A percentile compares a stretch with the other conserved stretches of the same genome.
Evolutionary conservation across 2,797 vertebrate species (phyloP).

Genomic region (Amblyopsis hoosieri): DNA sequence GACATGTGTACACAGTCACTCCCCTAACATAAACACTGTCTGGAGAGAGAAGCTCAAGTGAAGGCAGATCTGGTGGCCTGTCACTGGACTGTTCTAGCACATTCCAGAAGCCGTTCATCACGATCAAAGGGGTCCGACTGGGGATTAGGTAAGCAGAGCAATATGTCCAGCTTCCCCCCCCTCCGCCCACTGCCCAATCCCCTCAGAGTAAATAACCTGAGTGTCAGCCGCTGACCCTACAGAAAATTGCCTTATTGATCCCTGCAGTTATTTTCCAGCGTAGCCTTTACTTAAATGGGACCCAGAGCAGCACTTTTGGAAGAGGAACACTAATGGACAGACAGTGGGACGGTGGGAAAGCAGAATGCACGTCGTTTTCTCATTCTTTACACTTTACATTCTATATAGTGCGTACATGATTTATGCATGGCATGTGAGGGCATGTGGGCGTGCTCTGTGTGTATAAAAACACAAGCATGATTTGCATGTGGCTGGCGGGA

Average conservation of each 20-base stretch:
- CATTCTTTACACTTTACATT: background rate
- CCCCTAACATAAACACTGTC: background rate
- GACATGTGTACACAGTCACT: too few species aligned
- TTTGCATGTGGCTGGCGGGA: background rate
- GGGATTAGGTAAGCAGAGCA: constrained; percentile 45
- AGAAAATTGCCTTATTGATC: constrained; percentile 77
- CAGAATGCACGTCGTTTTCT: constrained; percentile 13
- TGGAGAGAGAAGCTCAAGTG: background rate
- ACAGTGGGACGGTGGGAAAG: constrained; percentile 7
- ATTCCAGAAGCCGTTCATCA: constrained; percentile 38
- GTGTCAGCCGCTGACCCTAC: constrained; percentile 61
- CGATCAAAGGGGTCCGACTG: constrained; percentile 48
- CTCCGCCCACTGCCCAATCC: constrained; percentile 3
- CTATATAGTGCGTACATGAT: too few species aligned
- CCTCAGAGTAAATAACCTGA: constrained; percentile 64
- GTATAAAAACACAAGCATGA: background rate
- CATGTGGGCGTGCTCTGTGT: background rate
- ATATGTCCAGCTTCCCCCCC: too few species aligned
- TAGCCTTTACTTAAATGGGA: constrained; percentile 43
- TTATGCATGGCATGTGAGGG: too few species aligned
- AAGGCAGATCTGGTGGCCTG: constrained; percentile 8
- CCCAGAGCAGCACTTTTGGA: constrained; percentile 39
- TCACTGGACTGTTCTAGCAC: constrained; percentile 11
- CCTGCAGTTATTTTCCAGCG: constrained; percentile 40
- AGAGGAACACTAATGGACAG: constrained; percentile 15